A percentile compares a stretch with the other conserved stretches of the same genome.
These are phyloP conservation scores for Sminthurides bifidus DNA, from an alignment of 1,140 invertebrate species.

Conservation along the genomic window DNA sequence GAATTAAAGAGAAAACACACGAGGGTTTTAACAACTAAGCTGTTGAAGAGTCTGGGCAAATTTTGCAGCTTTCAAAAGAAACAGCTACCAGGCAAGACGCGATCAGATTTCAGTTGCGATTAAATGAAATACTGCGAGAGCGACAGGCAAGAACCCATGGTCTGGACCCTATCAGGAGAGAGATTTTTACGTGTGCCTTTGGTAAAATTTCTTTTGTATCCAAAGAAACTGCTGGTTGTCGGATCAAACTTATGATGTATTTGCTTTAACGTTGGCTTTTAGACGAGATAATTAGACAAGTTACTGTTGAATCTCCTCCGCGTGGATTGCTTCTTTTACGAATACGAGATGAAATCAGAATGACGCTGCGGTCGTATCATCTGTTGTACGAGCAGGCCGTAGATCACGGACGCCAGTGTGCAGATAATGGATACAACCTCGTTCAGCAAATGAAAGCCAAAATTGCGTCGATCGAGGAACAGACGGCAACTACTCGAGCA, in stretches of 20 bases:
- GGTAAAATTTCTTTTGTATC: conserved; percentile 46
- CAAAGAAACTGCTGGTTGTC: not conserved
- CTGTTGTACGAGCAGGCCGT: conserved; percentile 93
- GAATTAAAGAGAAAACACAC: conserved; percentile 4
- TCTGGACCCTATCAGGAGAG: conserved; percentile 86
- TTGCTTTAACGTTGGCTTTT: conserved; percentile 31
- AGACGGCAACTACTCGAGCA: conserved; percentile 62
- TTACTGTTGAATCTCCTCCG: conserved; percentile 94
- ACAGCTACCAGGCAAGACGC: conserved; percentile 90
- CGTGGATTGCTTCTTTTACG: conserved; percentile 78
- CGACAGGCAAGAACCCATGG: conserved; percentile 88
- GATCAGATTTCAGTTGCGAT: conserved; percentile 85
- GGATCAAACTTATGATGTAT: not conserved
- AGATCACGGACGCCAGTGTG: conserved; percentile 94
- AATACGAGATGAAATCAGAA: conserved; percentile 86
- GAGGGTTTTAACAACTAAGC: not conserved
- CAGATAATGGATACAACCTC: conserved; percentile 54
- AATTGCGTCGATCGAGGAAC: conserved; percentile 48
- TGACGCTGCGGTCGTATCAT: conserved; percentile 90
- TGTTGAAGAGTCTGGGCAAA: conserved; percentile 44
- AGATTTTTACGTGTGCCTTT: conserved; percentile 93
- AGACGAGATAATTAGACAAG: conserved; percentile 87
- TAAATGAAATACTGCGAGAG: conserved; percentile 81
- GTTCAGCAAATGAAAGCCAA: conserved; percentile 54
- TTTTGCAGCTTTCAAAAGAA: conserved; percentile 86